Percentiles rank a stretch among this genome's conserved stretches.
Conservation (phyloP, 2,888 invertebrate genomes). For the Mechanitis mazaeus region DNA sequence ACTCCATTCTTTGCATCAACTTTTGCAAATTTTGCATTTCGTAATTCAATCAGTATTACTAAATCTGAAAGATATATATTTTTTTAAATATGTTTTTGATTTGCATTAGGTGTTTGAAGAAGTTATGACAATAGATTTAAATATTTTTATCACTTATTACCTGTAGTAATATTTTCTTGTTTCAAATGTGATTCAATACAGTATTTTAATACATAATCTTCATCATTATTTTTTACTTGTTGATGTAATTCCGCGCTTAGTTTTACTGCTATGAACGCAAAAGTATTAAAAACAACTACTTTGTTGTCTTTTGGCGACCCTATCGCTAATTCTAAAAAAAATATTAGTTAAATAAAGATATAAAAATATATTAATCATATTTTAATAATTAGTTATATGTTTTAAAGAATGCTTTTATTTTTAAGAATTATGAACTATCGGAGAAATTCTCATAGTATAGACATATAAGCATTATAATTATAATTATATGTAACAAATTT, state of each 20-base stretch:
- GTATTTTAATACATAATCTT: neutral
- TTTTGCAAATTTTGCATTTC: constrained; percentile 34
- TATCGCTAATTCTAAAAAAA: constrained; percentile 49
- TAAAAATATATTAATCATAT: too few relatives aligned
- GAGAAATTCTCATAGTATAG: too few relatives aligned
- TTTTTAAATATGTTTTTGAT: too few relatives aligned
- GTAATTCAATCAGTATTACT: constrained; percentile 33
- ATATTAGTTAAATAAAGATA: neutral
- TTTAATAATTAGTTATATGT: too few relatives aligned
- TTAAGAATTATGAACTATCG: too few relatives aligned
- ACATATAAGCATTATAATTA: too few relatives aligned
- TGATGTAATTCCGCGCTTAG: constrained; percentile 31
- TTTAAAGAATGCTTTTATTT: too few relatives aligned
- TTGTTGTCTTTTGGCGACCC: constrained; percentile 46
- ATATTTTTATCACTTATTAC: neutral
- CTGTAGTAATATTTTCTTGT: constrained; percentile 1
- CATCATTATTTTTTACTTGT: constrained; percentile 33
- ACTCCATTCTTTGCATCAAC: neutral
- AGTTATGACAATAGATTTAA: too few relatives aligned
- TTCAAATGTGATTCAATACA: neutral
- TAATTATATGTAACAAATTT: too few relatives aligned
- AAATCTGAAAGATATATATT: constrained; percentile 35
- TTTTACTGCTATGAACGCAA: constrained; percentile 39
- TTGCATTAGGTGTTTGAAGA: too few relatives aligned
- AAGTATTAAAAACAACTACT: constrained; percentile 43